Evolutionary conservation across 2,797 vertebrate species (phyloP).

Genomic region (Acrossocheilus wenchowensis): DNA sequence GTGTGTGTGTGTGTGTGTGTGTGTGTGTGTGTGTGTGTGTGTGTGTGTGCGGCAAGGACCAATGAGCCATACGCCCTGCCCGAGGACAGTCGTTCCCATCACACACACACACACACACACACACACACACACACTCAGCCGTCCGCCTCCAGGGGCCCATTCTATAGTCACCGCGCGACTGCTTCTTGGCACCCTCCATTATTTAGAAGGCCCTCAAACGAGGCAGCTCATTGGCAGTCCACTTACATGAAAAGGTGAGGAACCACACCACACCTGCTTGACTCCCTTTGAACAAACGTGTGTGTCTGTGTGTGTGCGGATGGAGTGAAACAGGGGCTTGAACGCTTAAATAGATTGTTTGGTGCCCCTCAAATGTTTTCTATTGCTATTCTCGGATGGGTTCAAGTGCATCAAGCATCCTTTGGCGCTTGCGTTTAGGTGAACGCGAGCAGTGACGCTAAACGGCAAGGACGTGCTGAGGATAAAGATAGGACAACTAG

Average conservation of each 20-base stretch:
- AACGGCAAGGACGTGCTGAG: neutral
- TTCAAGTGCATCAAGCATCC: constrained; percentile 16
- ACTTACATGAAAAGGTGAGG: constrained; percentile 47
- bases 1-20: neutral
- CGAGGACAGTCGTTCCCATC: constrained; percentile 53
- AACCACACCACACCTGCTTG: constrained; percentile 50
- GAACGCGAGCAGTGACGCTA: neutral
- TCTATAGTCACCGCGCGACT: constrained; percentile 48
- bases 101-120: constrained; percentile 39
- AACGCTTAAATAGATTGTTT: constrained; percentile 50
- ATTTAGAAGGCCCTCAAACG: constrained; percentile 60
- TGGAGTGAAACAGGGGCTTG: neutral
- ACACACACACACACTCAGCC: neutral
- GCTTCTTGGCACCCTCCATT: constrained; percentile 59
- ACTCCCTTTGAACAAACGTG: constrained; percentile 39
- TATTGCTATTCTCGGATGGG: constrained; percentile 12
- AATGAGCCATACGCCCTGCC: constrained; percentile 52
- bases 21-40: neutral
- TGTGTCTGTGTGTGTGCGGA: constrained; percentile 20
- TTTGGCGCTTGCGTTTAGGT: neutral
- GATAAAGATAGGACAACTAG: neutral
- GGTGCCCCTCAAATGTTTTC: constrained; percentile 37
- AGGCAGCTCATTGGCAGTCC: constrained; percentile 60
- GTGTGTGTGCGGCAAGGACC: neutral
- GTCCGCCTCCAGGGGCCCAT: constrained; percentile 50